Conservation (phyloP, 1,140 invertebrate species). For the Saccostrea cuccullata region DNA sequence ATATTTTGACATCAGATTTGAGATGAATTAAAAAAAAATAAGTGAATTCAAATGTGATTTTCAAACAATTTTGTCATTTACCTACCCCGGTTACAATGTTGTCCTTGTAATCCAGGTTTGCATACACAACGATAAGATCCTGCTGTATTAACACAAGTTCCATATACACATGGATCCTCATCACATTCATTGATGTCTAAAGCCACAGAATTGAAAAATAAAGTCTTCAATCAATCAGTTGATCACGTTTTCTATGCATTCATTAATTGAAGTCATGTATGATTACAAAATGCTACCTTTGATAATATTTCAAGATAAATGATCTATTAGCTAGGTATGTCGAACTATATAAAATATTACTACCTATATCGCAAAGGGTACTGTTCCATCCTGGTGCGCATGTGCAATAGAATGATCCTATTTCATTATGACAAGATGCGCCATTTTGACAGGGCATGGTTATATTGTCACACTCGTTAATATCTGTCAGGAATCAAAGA, state of each 20-base stretch:
- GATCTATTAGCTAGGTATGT: no score
- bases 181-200: conserved; percentile 55
- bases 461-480: conserved; percentile 44
- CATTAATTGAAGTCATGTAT: no score
- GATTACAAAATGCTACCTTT: no score
- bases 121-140: conserved; percentile 50
- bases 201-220: background rate
- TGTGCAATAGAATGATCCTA: conserved; percentile 41
- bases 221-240: no score
- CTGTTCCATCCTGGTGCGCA: conserved; percentile 36
- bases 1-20: no score
- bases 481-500: conserved; percentile 21
- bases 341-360: background rate
- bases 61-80: background rate
- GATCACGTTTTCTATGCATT: no score
- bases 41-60: no score
- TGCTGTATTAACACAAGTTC: conserved; percentile 41
- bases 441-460: conserved; percentile 42
- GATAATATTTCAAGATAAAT: no score
- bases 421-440: conserved; percentile 49
- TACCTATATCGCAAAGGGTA: conserved; percentile 26
- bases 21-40: no score
- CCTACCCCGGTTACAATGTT: conserved; percentile 52
- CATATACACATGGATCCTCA: background rate
- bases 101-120: conserved; percentile 48